phyloP scores from a whole-genome alignment of 2,797 vertebrate species.

The Cossypha heuglini region DNA sequence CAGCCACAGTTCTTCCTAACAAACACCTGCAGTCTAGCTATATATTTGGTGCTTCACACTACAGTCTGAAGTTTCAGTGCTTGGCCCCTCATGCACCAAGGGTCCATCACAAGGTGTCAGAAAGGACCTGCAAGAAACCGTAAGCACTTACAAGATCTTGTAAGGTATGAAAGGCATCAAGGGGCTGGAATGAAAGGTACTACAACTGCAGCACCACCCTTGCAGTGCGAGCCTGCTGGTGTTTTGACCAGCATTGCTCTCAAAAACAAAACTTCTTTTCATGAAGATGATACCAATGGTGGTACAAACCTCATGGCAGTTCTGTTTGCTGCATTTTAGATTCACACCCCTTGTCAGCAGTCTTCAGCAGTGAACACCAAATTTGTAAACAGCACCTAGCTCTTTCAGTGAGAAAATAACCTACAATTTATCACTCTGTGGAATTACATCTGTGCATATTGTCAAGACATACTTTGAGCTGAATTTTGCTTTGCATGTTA shows the following conservation, averaged over 20 bases:
- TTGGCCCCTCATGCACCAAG: not conserved
- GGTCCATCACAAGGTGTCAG: not conserved
- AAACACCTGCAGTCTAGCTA: not conserved
- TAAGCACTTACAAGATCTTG: not conserved
- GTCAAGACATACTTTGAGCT: not conserved
- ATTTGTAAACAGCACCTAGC: not conserved
- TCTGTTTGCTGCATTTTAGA: not conserved
- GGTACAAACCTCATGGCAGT: not conserved
- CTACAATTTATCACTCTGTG: not conserved
- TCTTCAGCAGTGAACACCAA: not conserved
- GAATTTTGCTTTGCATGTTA: not conserved
- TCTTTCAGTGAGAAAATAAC: not conserved
- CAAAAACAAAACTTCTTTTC: not conserved
- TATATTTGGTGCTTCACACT: not conserved
- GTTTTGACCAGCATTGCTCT: not conserved
- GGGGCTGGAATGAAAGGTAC: not conserved
- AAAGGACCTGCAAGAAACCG: not conserved
- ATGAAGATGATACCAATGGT: fast-evolving
- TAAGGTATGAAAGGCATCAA: not conserved
- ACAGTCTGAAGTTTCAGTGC: not conserved
- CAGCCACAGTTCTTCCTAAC: not conserved
- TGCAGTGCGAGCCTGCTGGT: not conserved
- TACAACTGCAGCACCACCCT: not conserved
- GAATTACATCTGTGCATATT: not conserved
- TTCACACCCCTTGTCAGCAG: not conserved